Base-by-base conservation (phyloP, 2,113 vertebrate species). In the Ammodytes dubius region DNA sequence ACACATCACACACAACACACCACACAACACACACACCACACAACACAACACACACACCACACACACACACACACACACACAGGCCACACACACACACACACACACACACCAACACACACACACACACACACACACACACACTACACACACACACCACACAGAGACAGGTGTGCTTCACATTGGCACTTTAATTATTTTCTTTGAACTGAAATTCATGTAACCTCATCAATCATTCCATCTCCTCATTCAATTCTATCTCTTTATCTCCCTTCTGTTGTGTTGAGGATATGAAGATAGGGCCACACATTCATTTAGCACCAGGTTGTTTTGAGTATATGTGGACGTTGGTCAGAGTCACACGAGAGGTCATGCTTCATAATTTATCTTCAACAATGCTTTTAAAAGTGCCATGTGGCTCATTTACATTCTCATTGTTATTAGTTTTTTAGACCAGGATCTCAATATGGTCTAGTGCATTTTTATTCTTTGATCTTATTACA, bases 251-350 rank as follows among this genome's bases (percentile, higher is more conserved):
- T 40, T 79, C 27, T 76, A 50, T 52, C 59, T 56, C 35, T 79
- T 68, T 60, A 13, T 64, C 9, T 40, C 58, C 79, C 70, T 35
- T 74, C 77, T 60, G 46, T 52, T 50, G 72, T 60, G 75, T 53
- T 70, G 11, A 58, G 61, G 71, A 87, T 88, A 82, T 81, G 65
- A 82, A 91, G 85, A 84, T 4, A 74, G 72, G 69, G 60, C 56
- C 61, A 19, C 7, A 87, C 81, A 92, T 89, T 74, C 76, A 89
- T 88, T 90, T 88, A 80, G 59, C 69, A n/a, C 46, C 39, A 59
- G 59, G 81, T 66, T 87, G 84, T 84, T 81, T 81, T 85, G 64
- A 87, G 27, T 27, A 85, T 63, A 70, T 47, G 61, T 61, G 47
- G 76, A 72, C 47, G 74, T 43, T 37, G 70, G 73, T 74, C 79